Base-by-base conservation (phyloP, 2,113 vertebrate genomes). In the Malurus elegans region DNA sequence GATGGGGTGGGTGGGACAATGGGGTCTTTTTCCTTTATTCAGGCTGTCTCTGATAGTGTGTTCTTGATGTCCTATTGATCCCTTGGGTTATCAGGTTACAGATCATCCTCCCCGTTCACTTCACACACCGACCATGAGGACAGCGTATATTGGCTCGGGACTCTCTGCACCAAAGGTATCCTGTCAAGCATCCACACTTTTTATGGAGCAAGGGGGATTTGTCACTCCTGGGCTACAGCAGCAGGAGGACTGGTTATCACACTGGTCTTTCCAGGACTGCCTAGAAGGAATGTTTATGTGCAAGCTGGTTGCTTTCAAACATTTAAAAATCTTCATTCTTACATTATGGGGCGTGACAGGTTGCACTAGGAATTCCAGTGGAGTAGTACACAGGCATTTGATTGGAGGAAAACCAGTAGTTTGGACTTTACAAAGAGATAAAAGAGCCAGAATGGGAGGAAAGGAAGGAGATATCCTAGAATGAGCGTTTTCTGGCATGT, bases 71-170 rank as follows among this genome's bases (percentile, higher is more conserved):
- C 36, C 88, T 88, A 81, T 5, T 93, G 86, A 82, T 83, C 16
- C 76, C 96, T 23, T 66, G 78, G 73, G 94, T 94, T 48, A 97
- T 84, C 97, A 99, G 99, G 96, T 98, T 96, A 97, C 98, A 88
- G 99, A 99, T 94, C 97, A 98, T 70, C 97, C 98, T 73, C 98
- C 98, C 50, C 98, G 98, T 62, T 96, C 98, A 23, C 96, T 97
- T 90, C 99, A 99, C 93, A 99, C 99, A 12, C 98, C 99, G 29
- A 99, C 99, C 87, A 98, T 98, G 97, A 98, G 98, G 91, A 98
- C 99, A 38, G 97, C 98, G 0, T 99, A 99, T 42, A 98, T 99
- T 96, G 98, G 98, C 42, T 99, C 99, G 4, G 97, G 99, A 60
- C 98, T 98, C 79, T 98, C 98, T 53, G 97, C 98, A 42, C 98